Conservation (phyloP, 35 echinoderm and acorn worm genomes). For the Hemicentrotus pulcherrimus region DNA sequence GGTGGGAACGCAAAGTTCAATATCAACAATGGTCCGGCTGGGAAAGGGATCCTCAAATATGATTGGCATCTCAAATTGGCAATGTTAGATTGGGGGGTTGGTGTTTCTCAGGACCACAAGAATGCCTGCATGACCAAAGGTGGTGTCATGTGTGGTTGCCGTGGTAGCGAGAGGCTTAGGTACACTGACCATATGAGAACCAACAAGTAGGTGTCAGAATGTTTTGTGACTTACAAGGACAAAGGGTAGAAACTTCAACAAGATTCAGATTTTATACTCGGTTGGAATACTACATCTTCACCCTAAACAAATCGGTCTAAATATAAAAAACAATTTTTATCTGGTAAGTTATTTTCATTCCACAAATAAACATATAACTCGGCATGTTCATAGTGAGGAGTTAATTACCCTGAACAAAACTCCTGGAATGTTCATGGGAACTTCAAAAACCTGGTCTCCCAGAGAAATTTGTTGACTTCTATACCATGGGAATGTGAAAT, state of each 20-base stretch:
- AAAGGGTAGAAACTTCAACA: neutral
- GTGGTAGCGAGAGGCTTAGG: neutral
- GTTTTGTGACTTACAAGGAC: neutral
- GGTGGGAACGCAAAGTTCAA: neutral
- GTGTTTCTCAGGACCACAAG: neutral
- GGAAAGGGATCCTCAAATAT: neutral
- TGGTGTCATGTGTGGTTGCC: neutral
- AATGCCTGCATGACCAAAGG: neutral
- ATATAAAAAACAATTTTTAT: neutral
- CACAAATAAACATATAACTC: neutral
- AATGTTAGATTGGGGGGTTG: neutral
- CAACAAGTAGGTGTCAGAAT: neutral
- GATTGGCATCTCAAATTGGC: slow-evolving; percentile 1
- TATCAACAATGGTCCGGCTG: neutral
- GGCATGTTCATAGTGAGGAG: neutral
- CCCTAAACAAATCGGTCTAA: neutral
- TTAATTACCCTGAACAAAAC: slow-evolving; percentile 1
- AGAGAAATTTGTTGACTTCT: neutral
- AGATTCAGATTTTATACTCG: neutral
- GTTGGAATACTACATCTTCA: neutral
- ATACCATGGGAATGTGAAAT: neutral
- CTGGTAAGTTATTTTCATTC: neutral
- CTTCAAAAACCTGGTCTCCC: neutral
- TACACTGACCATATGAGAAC: neutral
- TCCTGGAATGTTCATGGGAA: slow-evolving; percentile 10